phyloP scores from a whole-genome alignment of 1,140 invertebrate genomes.

The Parapsyche elsis region DNA sequence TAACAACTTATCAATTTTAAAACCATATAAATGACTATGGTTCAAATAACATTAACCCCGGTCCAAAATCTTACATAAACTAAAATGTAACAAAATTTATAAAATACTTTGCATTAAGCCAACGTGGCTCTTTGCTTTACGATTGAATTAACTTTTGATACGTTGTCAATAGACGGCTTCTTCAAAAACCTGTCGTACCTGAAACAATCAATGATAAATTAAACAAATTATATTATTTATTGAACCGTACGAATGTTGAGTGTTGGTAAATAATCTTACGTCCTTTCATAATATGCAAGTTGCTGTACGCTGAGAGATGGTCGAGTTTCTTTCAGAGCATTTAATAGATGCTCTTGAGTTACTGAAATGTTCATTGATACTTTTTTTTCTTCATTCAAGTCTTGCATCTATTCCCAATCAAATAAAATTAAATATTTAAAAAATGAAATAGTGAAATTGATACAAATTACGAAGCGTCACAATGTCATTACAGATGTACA shows the following conservation, averaged over 20 bases:
- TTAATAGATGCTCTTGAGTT: slow-evolving; percentile 67
- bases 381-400: slow-evolving; percentile 27
- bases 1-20: too few species aligned
- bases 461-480: neutral
- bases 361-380: slow-evolving; percentile 56
- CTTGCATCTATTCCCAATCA: neutral
- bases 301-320: slow-evolving; percentile 75
- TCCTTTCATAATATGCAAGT: slow-evolving; percentile 71
- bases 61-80: too few species aligned
- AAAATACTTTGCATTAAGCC: slow-evolving; percentile 56
- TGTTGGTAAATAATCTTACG: slow-evolving; percentile 66
- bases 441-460: neutral
- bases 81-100: too few species aligned
- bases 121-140: slow-evolving; percentile 56
- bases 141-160: neutral
- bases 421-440: neutral
- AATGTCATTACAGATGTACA: neutral
- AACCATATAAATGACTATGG: too few species aligned
- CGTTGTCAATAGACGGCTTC: slow-evolving; percentile 37
- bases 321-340: slow-evolving; percentile 71
- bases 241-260: slow-evolving; percentile 31
- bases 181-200: slow-evolving; percentile 61
- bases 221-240: slow-evolving; percentile 35
- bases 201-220: slow-evolving; percentile 35
- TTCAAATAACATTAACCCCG: too few species aligned